phyloP scores from a whole-genome alignment of 2,113 vertebrate species.

The Ageneiosus marmoratus region DNA sequence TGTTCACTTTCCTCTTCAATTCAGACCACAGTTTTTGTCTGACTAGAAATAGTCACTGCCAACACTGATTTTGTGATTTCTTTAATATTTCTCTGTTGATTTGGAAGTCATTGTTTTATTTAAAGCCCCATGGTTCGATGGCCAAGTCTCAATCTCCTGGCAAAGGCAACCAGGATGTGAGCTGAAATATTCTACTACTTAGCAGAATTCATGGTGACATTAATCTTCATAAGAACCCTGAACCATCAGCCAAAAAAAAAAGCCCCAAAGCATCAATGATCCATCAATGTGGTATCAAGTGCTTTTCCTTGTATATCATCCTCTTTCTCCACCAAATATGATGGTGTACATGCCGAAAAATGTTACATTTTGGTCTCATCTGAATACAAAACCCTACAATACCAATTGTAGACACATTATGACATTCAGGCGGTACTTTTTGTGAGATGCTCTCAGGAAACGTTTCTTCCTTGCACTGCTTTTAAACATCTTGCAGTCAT shows the following conservation, averaged over 20 bases:
- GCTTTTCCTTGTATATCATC: neutral
- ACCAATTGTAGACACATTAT: neutral
- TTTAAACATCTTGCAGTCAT: neutral
- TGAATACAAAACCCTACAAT: neutral
- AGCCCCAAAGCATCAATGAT: neutral
- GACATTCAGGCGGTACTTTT: neutral
- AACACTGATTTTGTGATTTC: neutral
- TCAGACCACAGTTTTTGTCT: neutral
- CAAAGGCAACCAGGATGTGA: neutral
- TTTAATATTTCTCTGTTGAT: neutral
- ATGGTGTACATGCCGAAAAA: neutral
- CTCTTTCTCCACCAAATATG: neutral
- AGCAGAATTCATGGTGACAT: neutral
- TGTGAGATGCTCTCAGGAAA: neutral
- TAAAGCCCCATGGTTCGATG: neutral
- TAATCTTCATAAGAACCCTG: neutral
- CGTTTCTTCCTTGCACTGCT: neutral
- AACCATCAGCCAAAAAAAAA: neutral
- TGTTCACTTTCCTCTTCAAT: neutral
- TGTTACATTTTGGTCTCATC: neutral
- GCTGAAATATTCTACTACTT: neutral
- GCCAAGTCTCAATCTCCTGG: neutral
- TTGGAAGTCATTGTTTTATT: neutral
- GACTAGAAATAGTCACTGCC: neutral
- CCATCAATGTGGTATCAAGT: neutral